These are phyloP conservation scores for Chunga burmeisteri DNA, from an alignment of 2,113 vertebrate species.

Conservation along the genomic window DNA sequence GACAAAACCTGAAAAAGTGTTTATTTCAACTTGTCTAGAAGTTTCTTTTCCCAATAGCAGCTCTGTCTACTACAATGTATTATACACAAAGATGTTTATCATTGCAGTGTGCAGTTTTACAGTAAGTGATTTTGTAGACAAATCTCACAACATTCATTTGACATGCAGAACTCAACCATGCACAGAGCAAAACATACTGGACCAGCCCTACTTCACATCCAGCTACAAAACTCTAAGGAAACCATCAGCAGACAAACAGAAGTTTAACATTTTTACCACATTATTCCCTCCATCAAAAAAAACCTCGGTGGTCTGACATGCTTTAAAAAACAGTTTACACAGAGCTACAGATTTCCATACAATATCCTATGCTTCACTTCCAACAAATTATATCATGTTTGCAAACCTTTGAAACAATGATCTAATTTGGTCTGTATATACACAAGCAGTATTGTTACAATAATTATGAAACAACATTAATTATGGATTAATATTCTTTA, in stretches of 20 bases:
- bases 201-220: fast-evolving
- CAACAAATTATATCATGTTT: neutral
- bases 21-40: neutral
- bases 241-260: neutral
- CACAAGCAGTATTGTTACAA: neutral
- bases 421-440: neutral
- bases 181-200: neutral
- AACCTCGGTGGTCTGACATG: neutral
- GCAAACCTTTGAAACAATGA: neutral
- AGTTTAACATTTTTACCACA: neutral
- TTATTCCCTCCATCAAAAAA: neutral
- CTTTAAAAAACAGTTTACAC: neutral
- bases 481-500: neutral
- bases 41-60: neutral
- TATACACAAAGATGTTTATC: neutral
- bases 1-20: neutral
- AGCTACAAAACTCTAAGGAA: neutral
- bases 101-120: neutral
- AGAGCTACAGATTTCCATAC: neutral
- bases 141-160: fast-evolving
- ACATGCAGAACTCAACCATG: neutral
- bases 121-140: neutral
- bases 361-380: neutral
- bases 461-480: neutral
- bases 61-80: neutral